Base-by-base conservation (phyloP, 2,797 vertebrate species). In the Limosa lapponica region DNA sequence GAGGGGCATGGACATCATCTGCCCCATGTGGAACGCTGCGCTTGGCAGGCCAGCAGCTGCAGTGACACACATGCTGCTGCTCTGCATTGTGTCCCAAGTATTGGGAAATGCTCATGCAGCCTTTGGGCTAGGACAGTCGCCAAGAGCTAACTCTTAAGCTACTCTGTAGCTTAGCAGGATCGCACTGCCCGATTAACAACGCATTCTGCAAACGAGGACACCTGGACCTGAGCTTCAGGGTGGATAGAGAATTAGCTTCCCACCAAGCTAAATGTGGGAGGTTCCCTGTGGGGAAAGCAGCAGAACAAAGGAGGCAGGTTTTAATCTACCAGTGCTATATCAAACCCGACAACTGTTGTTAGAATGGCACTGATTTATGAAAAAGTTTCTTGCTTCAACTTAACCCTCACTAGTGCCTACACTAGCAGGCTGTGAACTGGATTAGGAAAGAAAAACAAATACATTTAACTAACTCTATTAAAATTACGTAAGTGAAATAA, bases 181-280 rank as follows among this genome's bases (percentile, higher is more conserved):
- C 13, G n/a, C 0, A 0, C 25, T 78, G 49, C n/a, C 48, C 5
- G 7, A 18, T 11, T 43, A 67, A 81, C 51, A 43, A 51, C 22
- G 12, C 3, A 1, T 28, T 62, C 75, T 49, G 30, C 0, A 1
- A 13, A 67, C 22, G 39, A 13, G 46, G 32, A 16, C 0, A 0
- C 30, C 57, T 9, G 23, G n/a, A 84, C 27, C 28, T 10, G 24
- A 34, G 8, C 48, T 77, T 64, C 62, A 6, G 20, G 6, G 19
- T 6, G 22, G 37, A 19, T 0, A 51, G 39, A 48, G 59, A 52
- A 59, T 28, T 24, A 71, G 39, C 34, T 32, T 54, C 25, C 10
- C 25, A 19, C 23, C 36, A 22, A 8, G 19, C 2, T 8, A 18
- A 62, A 23, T 0, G 1, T 0, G 15, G 27, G 41, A 84, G 41